These are phyloP conservation scores for Siniperca scherzeri DNA, from an alignment of 2,797 vertebrate species.

Conservation along the genomic window DNA sequence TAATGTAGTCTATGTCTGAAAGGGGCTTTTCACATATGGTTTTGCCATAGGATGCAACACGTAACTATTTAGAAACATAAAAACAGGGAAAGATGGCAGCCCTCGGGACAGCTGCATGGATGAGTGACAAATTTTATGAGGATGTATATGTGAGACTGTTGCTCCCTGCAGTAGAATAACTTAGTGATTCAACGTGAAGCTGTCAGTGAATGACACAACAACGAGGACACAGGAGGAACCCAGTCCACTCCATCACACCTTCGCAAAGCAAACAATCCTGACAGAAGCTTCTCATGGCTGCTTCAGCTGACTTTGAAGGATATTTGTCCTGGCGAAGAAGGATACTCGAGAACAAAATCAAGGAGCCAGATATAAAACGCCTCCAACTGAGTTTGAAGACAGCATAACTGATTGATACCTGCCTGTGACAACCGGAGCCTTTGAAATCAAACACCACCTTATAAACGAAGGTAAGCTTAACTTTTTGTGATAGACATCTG, in stretches of 20 bases:
- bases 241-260: conserved; percentile 63
- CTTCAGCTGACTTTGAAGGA: conserved; percentile 52
- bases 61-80: conserved; percentile 26
- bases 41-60: not conserved
- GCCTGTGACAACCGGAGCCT: conserved; percentile 20
- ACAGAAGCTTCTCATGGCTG: conserved; percentile 51
- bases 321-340: conserved; percentile 58
- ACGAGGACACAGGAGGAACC: conserved; percentile 50
- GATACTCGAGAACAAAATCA: conserved; percentile 44
- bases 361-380: conserved; percentile 49
- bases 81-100: conserved; percentile 41
- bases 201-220: conserved; percentile 47
- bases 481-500: conserved; percentile 45
- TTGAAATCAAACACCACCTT: conserved; percentile 56
- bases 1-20: not conserved
- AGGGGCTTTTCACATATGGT: not conserved
- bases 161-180: conserved; percentile 54
- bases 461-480: conserved; percentile 39
- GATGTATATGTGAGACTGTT: conserved; percentile 49
- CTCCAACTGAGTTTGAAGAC: conserved; percentile 55
- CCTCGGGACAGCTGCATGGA: conserved; percentile 33
- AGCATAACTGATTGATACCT: conserved; percentile 41
- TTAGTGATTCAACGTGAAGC: conserved; percentile 56
- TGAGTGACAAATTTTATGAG: conserved; percentile 63
- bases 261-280: conserved; percentile 51